phyloP scores from a whole-genome alignment of 2,888 invertebrate species.

The Sphinx pinastri region DNA sequence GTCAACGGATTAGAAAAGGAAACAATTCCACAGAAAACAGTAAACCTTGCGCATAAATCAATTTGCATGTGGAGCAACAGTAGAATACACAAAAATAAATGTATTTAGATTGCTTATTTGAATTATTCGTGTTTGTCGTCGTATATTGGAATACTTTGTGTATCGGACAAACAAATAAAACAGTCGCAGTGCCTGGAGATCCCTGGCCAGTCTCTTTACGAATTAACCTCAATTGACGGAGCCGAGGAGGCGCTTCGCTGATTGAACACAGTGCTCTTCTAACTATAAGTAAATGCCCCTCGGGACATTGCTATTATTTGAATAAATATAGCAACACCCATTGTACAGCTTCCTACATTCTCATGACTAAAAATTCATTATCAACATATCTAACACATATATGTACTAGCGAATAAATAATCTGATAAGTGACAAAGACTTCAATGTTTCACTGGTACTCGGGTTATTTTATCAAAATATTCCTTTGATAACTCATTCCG shows the following conservation, averaged over 20 bases:
- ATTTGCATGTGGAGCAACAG: slow-evolving; percentile 47
- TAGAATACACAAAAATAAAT: neutral
- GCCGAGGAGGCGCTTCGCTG: slow-evolving; percentile 79
- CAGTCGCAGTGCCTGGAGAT: slow-evolving; percentile 73
- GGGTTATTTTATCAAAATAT: slow-evolving; percentile 16
- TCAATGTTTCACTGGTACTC: neutral
- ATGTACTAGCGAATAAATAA: neutral
- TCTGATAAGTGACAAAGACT: slow-evolving; percentile 6
- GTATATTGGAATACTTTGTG: slow-evolving; percentile 32
- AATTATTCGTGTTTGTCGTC: neutral
- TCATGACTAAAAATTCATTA: neutral
- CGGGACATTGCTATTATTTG: slow-evolving; percentile 59
- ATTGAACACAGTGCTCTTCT: slow-evolving; percentile 73
- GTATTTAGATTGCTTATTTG: neutral
- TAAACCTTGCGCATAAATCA: slow-evolving; percentile 50
- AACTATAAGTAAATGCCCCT: slow-evolving; percentile 60
- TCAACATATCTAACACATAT: neutral
- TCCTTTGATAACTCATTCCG: neutral
- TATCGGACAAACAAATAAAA: slow-evolving; percentile 79
- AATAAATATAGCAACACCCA: slow-evolving; percentile 44
- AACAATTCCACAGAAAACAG: slow-evolving; percentile 28
- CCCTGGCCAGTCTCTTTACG: slow-evolving; percentile 77
- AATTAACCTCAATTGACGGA: slow-evolving; percentile 83
- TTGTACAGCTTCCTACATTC: neutral
- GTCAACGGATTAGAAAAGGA: too few species aligned